Evolutionary conservation across 2,797 vertebrate species (phyloP).

Genomic region (Peromyscus attwateri): DNA sequence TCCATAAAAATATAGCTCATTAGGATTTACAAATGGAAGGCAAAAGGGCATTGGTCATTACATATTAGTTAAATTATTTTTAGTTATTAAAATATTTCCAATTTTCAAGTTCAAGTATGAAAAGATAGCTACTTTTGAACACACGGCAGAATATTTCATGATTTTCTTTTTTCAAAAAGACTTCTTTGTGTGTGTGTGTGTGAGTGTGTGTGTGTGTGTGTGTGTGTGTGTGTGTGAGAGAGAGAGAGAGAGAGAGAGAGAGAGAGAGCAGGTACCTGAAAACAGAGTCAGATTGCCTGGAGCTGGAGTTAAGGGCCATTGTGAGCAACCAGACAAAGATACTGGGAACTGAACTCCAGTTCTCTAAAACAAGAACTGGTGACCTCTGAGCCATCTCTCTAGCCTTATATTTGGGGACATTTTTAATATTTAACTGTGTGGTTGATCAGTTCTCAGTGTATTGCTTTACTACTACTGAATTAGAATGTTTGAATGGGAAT

Average conservation of each 20-base stretch:
- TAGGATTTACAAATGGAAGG: conserved; percentile 2
- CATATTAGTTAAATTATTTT: neutral
- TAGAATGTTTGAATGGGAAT: neutral
- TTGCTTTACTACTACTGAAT: neutral
- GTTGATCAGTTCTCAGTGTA: neutral
- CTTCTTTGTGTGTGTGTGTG: neutral
- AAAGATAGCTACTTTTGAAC: neutral
- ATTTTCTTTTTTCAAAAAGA: neutral
- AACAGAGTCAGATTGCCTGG: neutral
- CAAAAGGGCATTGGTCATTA: neutral
- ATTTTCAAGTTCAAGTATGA: neutral
- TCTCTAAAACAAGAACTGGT: neutral
- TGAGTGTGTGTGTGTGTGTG: neutral
- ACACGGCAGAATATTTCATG: neutral
- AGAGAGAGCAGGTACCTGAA: neutral
- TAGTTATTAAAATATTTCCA: conserved; percentile 1
- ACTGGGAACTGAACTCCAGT: neutral
- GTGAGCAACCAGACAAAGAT: neutral
- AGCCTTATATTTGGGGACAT: neutral
- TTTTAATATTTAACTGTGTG: neutral
- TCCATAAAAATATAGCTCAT: neutral
- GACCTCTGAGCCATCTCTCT: neutral
- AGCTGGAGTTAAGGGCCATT: neutral
- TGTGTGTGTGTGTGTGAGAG: neutral
- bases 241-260: too few relatives aligned